phyloP scores from a whole-genome alignment of 2,888 invertebrate genomes.

The Bibio marci region DNA sequence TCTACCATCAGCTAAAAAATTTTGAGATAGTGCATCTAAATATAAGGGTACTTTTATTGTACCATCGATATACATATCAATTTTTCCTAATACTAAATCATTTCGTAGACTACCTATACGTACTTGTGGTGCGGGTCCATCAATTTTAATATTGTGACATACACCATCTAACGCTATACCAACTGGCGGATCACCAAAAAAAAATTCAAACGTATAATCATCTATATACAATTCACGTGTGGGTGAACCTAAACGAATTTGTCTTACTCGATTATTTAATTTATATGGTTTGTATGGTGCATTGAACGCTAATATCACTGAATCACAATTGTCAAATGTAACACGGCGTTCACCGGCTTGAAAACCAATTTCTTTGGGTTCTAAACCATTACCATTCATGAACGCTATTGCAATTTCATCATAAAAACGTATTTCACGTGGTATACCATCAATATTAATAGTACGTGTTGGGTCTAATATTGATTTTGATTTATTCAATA shows the following conservation, averaged over 20 bases:
- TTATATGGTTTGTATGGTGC: constrained; percentile 55
- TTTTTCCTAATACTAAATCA: constrained; percentile 71
- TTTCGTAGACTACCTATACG: constrained; percentile 69
- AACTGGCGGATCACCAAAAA: constrained; percentile 78
- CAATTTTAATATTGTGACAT: constrained; percentile 60
- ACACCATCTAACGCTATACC: constrained; percentile 64
- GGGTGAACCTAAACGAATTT: constrained; percentile 78
- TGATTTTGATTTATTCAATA: not conserved
- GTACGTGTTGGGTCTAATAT: constrained; percentile 12
- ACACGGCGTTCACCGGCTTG: constrained; percentile 60
- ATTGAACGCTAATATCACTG: constrained; percentile 43
- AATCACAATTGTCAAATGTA: constrained; percentile 59
- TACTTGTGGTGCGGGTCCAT: constrained; percentile 86
- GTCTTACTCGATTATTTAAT: constrained; percentile 54
- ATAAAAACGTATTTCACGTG: constrained; percentile 66
- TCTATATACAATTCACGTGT: constrained; percentile 84
- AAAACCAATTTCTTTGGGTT: constrained; percentile 72
- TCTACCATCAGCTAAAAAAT: constrained; percentile 53
- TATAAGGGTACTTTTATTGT: constrained; percentile 62
- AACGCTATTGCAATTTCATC: constrained; percentile 71
- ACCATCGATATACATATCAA: constrained; percentile 69
- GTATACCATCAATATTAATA: constrained; percentile 49
- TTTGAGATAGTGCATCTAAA: constrained; percentile 68
- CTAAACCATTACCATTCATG: constrained; percentile 57
- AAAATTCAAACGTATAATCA: constrained; percentile 76